phyloP scores from a whole-genome alignment of 2,113 vertebrate genomes.

The Turdus rufiventris region DNA sequence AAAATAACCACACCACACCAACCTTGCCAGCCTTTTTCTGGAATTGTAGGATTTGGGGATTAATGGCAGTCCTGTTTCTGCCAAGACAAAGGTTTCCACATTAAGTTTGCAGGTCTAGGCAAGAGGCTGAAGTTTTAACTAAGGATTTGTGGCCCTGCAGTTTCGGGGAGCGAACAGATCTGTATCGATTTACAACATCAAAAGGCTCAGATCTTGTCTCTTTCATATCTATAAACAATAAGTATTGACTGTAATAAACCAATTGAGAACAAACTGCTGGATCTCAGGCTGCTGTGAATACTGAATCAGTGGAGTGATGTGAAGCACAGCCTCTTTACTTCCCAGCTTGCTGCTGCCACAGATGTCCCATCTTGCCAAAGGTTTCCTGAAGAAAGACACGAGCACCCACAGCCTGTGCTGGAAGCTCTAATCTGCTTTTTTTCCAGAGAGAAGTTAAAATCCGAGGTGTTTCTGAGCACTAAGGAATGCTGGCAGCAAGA shows the following conservation, averaged over 20 bases:
- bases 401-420: not conserved
- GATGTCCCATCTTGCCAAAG: not conserved
- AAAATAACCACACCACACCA: not conserved
- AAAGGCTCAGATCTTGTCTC: not conserved
- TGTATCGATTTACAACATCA: conserved; percentile 19
- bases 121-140: not conserved
- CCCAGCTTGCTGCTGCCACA: not conserved
- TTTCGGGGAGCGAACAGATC: not conserved
- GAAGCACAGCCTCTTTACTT: not conserved
- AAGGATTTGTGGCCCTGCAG: conserved; percentile 13
- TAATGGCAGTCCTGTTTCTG: not conserved
- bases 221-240: conserved; percentile 54
- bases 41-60: not conserved
- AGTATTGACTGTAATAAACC: conserved; percentile 43
- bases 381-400: not conserved
- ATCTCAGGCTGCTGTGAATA: not conserved
- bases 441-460: not conserved
- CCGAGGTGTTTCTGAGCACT: not conserved
- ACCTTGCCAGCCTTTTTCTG: not conserved
- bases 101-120: not conserved
- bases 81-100: not conserved
- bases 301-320: not conserved
- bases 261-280: not conserved
- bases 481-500: not conserved
- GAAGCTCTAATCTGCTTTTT: not conserved